phyloP scores from a whole-genome alignment of 2,888 invertebrate species.

The Parascotia fuliginaria region DNA sequence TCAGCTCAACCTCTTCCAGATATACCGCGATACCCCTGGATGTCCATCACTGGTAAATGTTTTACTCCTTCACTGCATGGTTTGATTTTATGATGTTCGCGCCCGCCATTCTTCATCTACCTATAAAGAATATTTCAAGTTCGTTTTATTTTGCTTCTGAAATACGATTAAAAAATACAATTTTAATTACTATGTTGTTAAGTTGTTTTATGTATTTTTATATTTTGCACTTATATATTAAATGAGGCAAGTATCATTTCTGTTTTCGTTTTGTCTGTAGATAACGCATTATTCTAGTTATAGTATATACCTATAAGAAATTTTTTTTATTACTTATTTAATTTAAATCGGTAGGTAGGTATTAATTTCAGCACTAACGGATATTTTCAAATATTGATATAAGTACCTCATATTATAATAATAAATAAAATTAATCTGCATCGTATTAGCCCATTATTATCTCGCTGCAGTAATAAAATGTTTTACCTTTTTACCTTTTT shows the following conservation, averaged over 20 bases:
- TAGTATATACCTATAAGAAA: not conserved
- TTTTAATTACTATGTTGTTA: constrained; percentile 9
- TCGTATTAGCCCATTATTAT: no score
- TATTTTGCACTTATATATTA: constrained; percentile 14
- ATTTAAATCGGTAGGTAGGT: no score
- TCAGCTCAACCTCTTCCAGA: constrained; percentile 95
- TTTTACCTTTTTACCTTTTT: no score
- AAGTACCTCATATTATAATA: no score
- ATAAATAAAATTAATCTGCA: no score
- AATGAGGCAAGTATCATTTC: constrained; percentile 15
- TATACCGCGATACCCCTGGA: constrained; percentile 97
- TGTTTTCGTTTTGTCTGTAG: constrained; percentile 11
- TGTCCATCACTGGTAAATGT: constrained; percentile 97
- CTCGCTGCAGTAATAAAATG: no score
- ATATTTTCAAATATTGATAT: no score
- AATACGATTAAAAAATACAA: constrained; percentile 13
- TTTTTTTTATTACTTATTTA: not conserved
- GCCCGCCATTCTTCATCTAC: constrained; percentile 34
- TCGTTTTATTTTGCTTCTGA: constrained; percentile 38
- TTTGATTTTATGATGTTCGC: constrained; percentile 43
- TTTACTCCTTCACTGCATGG: constrained; percentile 72
- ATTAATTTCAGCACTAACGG: no score
- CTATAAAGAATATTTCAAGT: constrained; percentile 38
- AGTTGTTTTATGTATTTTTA: no score
- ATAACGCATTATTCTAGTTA: constrained; percentile 2